These are phyloP conservation scores for Morpho achilles DNA, from an alignment of 2,888 invertebrate genomes.

Conservation along the genomic window DNA sequence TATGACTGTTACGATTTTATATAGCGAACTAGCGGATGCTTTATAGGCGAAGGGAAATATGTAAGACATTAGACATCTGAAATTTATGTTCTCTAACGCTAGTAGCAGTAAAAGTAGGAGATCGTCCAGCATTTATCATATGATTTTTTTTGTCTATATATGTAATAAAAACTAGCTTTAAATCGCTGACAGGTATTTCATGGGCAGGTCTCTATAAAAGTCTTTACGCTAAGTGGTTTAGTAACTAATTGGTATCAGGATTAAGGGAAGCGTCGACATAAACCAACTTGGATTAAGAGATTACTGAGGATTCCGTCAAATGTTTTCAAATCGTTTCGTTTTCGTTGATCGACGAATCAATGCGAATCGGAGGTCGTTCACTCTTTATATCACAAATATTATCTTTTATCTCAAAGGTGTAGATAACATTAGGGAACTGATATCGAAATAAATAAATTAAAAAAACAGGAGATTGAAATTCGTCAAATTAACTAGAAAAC, in stretches of 20 bases:
- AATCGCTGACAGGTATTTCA: constrained; percentile 17
- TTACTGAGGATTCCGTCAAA: constrained; percentile 33
- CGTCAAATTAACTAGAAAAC: too few species aligned
- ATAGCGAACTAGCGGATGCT: too few species aligned
- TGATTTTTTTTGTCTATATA: not conserved
- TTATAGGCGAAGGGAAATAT: too few species aligned
- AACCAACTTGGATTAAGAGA: constrained; percentile 46
- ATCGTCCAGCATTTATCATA: too few species aligned
- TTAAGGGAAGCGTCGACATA: constrained; percentile 56
- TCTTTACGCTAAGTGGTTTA: constrained; percentile 56
- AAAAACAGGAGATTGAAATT: too few species aligned
- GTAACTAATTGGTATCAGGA: constrained; percentile 64
- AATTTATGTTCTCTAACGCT: too few species aligned
- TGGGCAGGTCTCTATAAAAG: constrained; percentile 17
- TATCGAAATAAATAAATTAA: not conserved
- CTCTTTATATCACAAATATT: constrained; percentile 9
- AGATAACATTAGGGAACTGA: constrained; percentile 16
- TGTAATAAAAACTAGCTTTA: constrained; percentile 4
- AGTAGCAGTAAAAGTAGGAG: too few species aligned
- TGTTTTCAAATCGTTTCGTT: constrained; percentile 30
- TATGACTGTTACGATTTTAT: too few species aligned
- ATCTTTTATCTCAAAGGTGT: constrained; percentile 7
- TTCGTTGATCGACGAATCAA: constrained; percentile 26
- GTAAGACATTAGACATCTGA: too few species aligned
- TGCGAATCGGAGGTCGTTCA: constrained; percentile 9